Evolutionary conservation across 2,113 vertebrate genomes (phyloP), one percentile per base, ranked within the genome.

Genomic region (Clupea harengus): DNA sequence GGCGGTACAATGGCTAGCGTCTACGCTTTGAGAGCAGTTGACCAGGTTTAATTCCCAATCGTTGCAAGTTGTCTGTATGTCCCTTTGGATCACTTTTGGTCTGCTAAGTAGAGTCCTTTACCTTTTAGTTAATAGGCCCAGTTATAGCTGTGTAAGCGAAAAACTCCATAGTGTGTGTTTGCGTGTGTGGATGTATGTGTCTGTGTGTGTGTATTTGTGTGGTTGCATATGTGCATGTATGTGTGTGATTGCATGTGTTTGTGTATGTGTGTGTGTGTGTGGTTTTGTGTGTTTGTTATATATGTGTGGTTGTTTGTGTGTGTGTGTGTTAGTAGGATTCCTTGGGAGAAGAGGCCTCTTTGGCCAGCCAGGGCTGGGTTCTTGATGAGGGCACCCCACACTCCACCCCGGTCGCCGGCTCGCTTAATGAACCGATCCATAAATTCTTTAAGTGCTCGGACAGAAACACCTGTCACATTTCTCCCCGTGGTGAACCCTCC

Each of bases 381-480:
- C 54, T 60, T 60, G 54, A 60, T 60, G 54, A 60, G 54, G 54
- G 54, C 22, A 20, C 54, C 54, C 22, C 54, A 60, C 7, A 20
- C 18, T 18, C 54, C 18, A 20, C 20, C 5, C 54, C 22, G 52
- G 52, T 15, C 7, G 18, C 54, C 20, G 54, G 18, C 54, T 60
- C 6, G 72, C 78, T 85, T 89, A 81, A 86, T 47, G 47, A 87
- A 72, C 82, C 84, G 25, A 45, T 83, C 44, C 67, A 22, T 18
- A 39, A 87, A 72, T 85, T 89, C 81, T 84, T 85, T 84, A 82
- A 89, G 87, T 90, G 83, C 87, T 85, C 86, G 87, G 81, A 67
- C 4, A n/a, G 83, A 88, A 88, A 91, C 88, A 91, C 89, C 89
- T 91, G 87, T 90, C 92, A 89, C 84, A 54, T 28, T 83, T 94